Evolutionary conservation across 2,113 vertebrate species (phyloP), one percentile per base, ranked within the genome.

Genomic region (Puma concolor): DNA sequence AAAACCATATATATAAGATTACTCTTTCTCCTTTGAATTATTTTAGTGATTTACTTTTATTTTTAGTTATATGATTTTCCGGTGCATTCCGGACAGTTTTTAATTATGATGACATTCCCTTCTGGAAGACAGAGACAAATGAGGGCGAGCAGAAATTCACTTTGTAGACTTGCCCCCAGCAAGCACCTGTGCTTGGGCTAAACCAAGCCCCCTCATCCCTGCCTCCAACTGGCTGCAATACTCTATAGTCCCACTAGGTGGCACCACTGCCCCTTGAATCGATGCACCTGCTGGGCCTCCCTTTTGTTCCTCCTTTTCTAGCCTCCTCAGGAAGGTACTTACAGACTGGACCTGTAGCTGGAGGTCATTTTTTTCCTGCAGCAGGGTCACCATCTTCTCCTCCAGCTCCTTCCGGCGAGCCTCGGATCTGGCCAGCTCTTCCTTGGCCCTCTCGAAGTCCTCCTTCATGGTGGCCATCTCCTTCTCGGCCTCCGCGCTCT

Each of bases 351-450:
- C 98, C 33, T 98, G 98, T n/a, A 98, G 80, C 93, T 98, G 92
- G 36, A 99, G 92, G 71, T 99, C 99, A 90, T 99, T 99, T 96
- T 99, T 99, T 94, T 99, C 99, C 31, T 99, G 99, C 79, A 99
- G 0, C 85, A 99, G 1, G 0, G 96, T 19, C 72, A 99, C 99
- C 99, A 99, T 99, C 93, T 99, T 99, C 97, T 99, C 99, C 91
- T 99, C 99, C 63, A 99, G 95, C 41, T 99, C 99, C 69, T 99
- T 99, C 89, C 98, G 94, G 12, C 99, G 98, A 91, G 99, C 98
- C 81, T 99, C 99, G 0, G 99, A 99, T 94, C 99, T 99, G 5
- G 98, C 89, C 31, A 99, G 99, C 0, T 99, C 99, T 0, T 99
- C 99, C 96, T 99, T 99, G 86, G 98, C 98, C 97, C 98, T 99